Percentiles rank a stretch among this genome's conserved stretches.
Conservation (phyloP, 2,888 invertebrate genomes). For the Tetragnatha montana region DNA sequence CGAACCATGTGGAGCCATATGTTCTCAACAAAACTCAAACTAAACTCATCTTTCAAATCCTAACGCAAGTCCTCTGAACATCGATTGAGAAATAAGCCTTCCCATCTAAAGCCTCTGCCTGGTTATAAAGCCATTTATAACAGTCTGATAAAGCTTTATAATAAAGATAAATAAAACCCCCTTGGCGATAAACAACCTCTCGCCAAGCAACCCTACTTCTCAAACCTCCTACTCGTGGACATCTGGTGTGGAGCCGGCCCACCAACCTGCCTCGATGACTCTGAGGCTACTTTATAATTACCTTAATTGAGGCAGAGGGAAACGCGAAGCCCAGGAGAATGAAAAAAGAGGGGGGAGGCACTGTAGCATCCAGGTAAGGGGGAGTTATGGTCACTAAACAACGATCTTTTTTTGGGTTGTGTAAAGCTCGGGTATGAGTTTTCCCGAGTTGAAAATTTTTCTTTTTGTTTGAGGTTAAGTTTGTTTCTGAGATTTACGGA, state of each 20-base stretch:
- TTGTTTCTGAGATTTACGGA: too few species aligned
- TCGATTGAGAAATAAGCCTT: too few species aligned
- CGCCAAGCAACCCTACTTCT: constrained; percentile 19
- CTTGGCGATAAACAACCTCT: constrained; percentile 26
- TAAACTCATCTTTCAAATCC: too few species aligned
- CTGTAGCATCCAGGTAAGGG: neutral
- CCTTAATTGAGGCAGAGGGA: constrained; percentile 59
- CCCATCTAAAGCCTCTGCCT: neutral
- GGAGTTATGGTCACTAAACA: constrained; percentile 30
- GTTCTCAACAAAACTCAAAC: too few species aligned
- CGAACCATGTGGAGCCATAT: too few species aligned
- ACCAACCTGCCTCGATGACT: constrained; percentile 27
- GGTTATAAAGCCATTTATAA: neutral
- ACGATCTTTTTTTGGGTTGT: neutral
- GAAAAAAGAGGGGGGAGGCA: constrained; percentile 6
- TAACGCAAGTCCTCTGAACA: too few species aligned
- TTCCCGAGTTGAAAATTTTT: too few species aligned
- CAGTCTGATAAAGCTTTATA: neutral
- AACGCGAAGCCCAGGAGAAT: neutral
- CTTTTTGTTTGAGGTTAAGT: too few species aligned
- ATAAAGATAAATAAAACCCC: neutral
- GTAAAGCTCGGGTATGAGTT: neutral
- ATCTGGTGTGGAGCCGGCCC: constrained; percentile 71
- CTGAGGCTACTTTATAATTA: constrained; percentile 70
- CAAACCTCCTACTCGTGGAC: constrained; percentile 41